A percentile compares a stretch with the other conserved stretches of the same genome.
These are phyloP conservation scores for Euborellia annulipes DNA, from an alignment of 1,140 invertebrate species.

Conservation along the genomic window DNA sequence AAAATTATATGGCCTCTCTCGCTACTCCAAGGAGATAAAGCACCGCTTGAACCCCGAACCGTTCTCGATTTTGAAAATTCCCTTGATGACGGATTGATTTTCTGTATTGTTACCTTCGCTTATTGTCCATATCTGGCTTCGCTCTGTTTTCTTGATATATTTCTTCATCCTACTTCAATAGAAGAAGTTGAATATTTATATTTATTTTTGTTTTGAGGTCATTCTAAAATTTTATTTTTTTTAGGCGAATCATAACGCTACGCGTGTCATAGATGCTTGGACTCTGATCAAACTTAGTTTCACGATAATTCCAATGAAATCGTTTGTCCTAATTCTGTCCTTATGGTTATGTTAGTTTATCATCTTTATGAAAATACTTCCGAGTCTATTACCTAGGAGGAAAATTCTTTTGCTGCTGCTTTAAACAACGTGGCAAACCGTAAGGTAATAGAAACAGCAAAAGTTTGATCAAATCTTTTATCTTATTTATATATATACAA, in stretches of 20 bases:
- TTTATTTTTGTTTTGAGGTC: neutral
- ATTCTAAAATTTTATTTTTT: conserved; percentile 2
- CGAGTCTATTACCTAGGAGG: conserved; percentile 19
- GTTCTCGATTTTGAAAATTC: no score
- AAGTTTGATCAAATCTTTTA: no score
- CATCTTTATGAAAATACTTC: conserved; percentile 26
- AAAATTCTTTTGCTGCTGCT: conserved; percentile 16
- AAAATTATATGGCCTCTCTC: no score
- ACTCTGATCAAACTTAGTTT: conserved; percentile 26
- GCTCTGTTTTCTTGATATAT: conserved; percentile 21
- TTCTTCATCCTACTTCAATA: conserved; percentile 17
- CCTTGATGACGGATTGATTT: conserved; percentile 25
- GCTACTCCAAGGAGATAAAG: no score
- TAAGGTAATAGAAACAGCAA: no score
- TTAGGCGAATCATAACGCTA: conserved; percentile 26
- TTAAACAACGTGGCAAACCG: conserved; percentile 8
- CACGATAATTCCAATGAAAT: conserved; percentile 23
- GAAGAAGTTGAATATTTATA: conserved; percentile 16
- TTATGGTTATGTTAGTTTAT: conserved; percentile 25
- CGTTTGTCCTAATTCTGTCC: conserved; percentile 20
- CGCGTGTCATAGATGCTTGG: conserved; percentile 24
- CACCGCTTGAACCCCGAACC: no score
- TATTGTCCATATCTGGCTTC: conserved; percentile 27
- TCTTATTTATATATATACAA: no score
- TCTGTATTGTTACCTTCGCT: conserved; percentile 23